A percentile compares a stretch with the other conserved stretches of the same genome.
Conservation (phyloP, 2,113 vertebrate species). For the Coryphaenoides rupestris region DNA sequence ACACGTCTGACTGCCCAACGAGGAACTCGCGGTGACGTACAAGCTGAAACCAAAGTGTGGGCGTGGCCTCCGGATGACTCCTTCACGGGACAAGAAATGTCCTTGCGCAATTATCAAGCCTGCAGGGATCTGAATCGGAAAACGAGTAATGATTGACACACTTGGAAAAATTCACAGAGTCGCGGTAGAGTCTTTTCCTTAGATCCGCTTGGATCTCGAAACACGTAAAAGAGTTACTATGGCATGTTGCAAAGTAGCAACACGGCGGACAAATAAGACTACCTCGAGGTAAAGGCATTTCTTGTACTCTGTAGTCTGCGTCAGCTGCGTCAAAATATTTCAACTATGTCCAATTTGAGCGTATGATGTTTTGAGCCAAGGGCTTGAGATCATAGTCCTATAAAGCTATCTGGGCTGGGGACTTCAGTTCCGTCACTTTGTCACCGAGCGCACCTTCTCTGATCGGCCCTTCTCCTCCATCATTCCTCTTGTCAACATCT, state of each 20-base stretch:
- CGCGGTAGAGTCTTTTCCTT: too few relatives aligned
- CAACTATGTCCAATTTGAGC: too few relatives aligned
- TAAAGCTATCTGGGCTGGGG: too few relatives aligned
- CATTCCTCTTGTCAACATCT: background rate
- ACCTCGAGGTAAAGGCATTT: background rate
- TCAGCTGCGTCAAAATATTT: too few relatives aligned
- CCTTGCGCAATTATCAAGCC: too few relatives aligned
- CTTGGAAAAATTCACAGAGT: too few relatives aligned
- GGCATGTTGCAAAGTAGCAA: background rate
- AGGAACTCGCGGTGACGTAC: conserved; percentile 25
- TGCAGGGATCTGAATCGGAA: too few relatives aligned
- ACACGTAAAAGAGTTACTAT: too few relatives aligned
- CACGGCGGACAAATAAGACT: background rate
- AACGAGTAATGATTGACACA: too few relatives aligned
- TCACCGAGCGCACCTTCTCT: background rate
- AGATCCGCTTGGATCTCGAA: too few relatives aligned
- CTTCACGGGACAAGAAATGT: background rate
- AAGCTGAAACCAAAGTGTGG: conserved; percentile 37
- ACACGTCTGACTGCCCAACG: background rate
- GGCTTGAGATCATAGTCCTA: background rate
- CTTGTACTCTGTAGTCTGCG: background rate
- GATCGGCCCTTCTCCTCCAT: background rate
- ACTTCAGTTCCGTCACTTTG: too few relatives aligned
- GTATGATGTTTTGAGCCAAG: too few relatives aligned
- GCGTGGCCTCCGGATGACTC: conserved; percentile 46